Evolutionary conservation across 1,140 invertebrate genomes (phyloP).

Genomic region (Mamestra configurata): DNA sequence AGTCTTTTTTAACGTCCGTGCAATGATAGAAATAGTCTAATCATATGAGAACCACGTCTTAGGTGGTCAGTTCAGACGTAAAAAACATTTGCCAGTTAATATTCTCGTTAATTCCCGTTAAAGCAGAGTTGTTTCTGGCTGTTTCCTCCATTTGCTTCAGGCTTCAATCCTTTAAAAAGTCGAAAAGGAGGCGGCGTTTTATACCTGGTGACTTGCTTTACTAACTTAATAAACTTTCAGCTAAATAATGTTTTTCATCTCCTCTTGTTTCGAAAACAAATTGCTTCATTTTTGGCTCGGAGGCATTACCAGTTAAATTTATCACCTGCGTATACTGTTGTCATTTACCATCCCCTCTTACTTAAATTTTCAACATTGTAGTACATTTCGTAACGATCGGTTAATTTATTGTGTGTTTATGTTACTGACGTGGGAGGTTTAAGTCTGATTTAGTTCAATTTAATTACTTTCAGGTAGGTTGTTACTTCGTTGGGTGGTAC

Average conservation of each 20-base stretch:
- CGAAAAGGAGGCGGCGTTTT: constrained; percentile 3
- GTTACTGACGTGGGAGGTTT: background rate
- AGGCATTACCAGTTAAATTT: constrained; percentile 78
- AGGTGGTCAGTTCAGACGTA: no score
- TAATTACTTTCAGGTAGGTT: background rate
- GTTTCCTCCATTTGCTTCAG: no score
- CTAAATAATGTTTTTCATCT: constrained; percentile 84
- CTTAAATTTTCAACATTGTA: constrained; percentile 13
- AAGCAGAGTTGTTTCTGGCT: no score
- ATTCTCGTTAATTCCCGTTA: no score
- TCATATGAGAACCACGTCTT: no score
- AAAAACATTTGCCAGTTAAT: no score
- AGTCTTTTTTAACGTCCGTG: no score
- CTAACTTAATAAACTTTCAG: constrained; percentile 76
- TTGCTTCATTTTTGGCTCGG: constrained; percentile 81
- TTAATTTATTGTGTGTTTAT: background rate
- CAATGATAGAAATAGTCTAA: no score
- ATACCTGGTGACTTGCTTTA: constrained; percentile 44
- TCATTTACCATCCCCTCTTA: constrained; percentile 51
- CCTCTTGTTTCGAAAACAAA: constrained; percentile 81
- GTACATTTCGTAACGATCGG: background rate
- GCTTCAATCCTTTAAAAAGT: background rate
- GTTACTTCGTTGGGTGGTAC: background rate
- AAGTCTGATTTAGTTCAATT: background rate
- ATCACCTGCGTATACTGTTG: constrained; percentile 73